A percentile compares a stretch with the other conserved stretches of the same genome.
phyloP scores from a whole-genome alignment of 2,797 vertebrate species.

The Falco naumanni region DNA sequence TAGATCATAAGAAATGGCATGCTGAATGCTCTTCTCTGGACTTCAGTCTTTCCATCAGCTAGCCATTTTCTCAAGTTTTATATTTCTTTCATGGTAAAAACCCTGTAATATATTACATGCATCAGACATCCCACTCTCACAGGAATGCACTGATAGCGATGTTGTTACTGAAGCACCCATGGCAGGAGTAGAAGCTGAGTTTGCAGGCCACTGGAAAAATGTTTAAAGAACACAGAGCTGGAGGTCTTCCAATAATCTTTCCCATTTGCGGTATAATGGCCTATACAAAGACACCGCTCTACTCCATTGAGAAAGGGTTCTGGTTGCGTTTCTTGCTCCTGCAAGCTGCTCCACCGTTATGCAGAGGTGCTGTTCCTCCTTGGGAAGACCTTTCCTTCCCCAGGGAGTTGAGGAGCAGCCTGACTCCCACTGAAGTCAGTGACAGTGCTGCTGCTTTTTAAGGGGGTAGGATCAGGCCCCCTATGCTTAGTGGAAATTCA shows the following conservation, averaged over 20 bases:
- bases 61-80: neutral
- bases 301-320: neutral
- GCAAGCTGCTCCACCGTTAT: neutral
- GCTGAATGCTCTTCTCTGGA: neutral
- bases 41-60: neutral
- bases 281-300: neutral
- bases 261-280: neutral
- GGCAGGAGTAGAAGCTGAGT: neutral
- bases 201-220: neutral
- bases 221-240: neutral
- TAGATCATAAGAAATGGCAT: neutral
- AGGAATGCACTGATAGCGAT: neutral
- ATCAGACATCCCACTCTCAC: neutral
- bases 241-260: neutral
- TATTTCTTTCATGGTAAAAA: neutral
- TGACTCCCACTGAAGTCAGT: neutral
- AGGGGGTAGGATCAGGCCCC: neutral
- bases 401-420: neutral
- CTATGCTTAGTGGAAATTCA: neutral
- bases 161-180: neutral
- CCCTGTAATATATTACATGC: accelerated
- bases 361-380: neutral
- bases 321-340: neutral
- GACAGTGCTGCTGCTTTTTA: neutral
- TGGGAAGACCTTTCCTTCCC: neutral